These are phyloP conservation scores for Trematomus bernacchii DNA, from an alignment of 2,797 vertebrate genomes.

Conservation along the genomic window DNA sequence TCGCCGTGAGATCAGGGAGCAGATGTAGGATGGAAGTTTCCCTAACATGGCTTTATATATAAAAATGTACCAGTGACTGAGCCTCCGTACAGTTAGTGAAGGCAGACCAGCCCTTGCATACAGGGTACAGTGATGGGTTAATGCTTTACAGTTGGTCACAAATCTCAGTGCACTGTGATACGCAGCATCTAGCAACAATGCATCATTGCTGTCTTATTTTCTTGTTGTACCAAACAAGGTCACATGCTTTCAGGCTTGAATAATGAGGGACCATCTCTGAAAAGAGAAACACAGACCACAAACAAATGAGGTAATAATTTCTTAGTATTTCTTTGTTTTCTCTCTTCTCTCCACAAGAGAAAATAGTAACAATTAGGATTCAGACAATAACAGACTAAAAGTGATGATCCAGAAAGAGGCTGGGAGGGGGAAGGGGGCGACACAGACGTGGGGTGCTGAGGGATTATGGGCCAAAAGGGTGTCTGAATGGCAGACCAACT, in stretches of 20 bases:
- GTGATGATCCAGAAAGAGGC: slow-evolving; percentile 50
- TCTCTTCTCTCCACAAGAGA: slow-evolving; percentile 24
- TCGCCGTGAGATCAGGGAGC: too few species aligned
- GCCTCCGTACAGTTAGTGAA: too few species aligned
- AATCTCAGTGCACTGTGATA: too few species aligned
- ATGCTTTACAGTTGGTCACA: too few species aligned
- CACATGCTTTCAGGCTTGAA: slow-evolving; percentile 59
- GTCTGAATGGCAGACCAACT: slow-evolving; percentile 73
- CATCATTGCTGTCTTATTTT: slow-evolving; percentile 58
- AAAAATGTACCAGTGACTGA: too few species aligned
- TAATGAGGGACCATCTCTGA: slow-evolving; percentile 63
- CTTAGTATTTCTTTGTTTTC: slow-evolving; percentile 49
- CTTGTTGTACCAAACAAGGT: slow-evolving; percentile 66
- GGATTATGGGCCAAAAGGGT: slow-evolving; percentile 74
- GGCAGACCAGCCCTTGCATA: too few species aligned
- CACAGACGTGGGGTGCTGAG: slow-evolving; percentile 48
- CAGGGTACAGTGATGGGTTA: too few species aligned
- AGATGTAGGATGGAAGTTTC: too few species aligned
- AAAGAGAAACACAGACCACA: slow-evolving; percentile 52
- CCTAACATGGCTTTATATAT: too few species aligned
- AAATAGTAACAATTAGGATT: slow-evolving; percentile 55
- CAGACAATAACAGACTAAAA: slow-evolving; percentile 57
- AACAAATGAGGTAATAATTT: slow-evolving; percentile 33
- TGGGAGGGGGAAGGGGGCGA: slow-evolving; percentile 36
- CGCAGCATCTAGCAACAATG: too few species aligned